Percentiles rank a stretch among this genome's conserved stretches.
Conservation (phyloP, 1,140 invertebrate genomes). For the Brachystomella parvula region DNA sequence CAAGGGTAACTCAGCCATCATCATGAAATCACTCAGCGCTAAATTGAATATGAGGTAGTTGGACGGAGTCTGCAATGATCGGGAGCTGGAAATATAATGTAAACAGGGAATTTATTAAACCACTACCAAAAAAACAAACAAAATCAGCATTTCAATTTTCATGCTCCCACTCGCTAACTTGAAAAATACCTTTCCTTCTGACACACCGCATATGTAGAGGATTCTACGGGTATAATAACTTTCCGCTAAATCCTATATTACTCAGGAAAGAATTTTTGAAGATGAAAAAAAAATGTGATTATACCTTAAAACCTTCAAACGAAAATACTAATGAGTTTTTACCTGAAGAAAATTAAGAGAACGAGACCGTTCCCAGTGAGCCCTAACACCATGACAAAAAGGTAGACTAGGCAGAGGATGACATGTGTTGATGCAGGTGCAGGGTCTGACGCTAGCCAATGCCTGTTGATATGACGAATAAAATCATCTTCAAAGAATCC, state of each 20-base stretch:
- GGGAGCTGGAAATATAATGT: constrained; percentile 50
- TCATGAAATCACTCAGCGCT: constrained; percentile 63
- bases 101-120: not conserved
- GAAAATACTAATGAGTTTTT: constrained; percentile 38
- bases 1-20: constrained; percentile 59
- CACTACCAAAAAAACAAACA: too few species aligned
- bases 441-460: constrained; percentile 58
- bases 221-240: too few species aligned
- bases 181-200: too few species aligned
- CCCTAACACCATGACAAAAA: constrained; percentile 53
- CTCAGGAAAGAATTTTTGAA: too few species aligned
- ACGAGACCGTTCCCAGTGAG: constrained; percentile 57
- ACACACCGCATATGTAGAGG: too few species aligned
- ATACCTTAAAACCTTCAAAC: not conserved
- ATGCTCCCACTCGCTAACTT: too few species aligned
- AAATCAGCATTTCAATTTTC: too few species aligned
- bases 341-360: constrained; percentile 57
- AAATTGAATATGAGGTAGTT: constrained; percentile 69
- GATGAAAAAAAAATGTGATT: too few species aligned
- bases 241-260: too few species aligned
- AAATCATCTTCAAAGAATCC: constrained; percentile 52
- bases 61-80: constrained; percentile 60
- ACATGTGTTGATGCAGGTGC: constrained; percentile 49
- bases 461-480: constrained; percentile 53
- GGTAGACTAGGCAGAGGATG: constrained; percentile 51